A percentile compares a stretch with the other conserved stretches of the same genome.
Evolutionary conservation across 2,797 vertebrate species (phyloP).

Genomic region (Stomatorhinus walkeri): DNA sequence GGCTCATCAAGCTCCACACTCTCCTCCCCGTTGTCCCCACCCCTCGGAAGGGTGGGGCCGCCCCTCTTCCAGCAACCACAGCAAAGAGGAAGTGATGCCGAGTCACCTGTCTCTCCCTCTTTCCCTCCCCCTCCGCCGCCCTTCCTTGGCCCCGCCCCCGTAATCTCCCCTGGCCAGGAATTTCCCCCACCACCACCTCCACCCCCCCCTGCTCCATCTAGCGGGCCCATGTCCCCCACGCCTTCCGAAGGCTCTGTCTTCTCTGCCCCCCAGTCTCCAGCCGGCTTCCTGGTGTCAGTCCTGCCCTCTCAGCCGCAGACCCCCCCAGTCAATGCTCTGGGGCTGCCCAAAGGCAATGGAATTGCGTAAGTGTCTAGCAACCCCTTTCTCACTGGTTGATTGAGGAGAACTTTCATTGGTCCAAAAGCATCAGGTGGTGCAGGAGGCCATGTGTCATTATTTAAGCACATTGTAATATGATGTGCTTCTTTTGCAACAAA

Average conservation of each 20-base stretch:
- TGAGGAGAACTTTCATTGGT: background rate
- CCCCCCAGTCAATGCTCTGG: conserved; percentile 76
- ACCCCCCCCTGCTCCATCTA: conserved; percentile 54
- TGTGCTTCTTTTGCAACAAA: background rate
- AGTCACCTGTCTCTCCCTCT: conserved; percentile 79
- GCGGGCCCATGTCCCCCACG: conserved; percentile 59
- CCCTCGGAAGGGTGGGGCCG: conserved; percentile 63
- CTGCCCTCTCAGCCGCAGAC: conserved; percentile 69
- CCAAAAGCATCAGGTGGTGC: background rate
- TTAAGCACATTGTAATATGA: background rate
- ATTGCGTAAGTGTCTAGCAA: conserved; percentile 73
- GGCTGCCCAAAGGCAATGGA: conserved; percentile 85
- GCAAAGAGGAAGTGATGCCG: conserved; percentile 63
- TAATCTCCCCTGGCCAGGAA: conserved; percentile 45
- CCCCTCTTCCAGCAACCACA: conserved; percentile 63
- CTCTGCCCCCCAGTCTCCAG: conserved; percentile 70
- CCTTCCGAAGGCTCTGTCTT: conserved; percentile 44
- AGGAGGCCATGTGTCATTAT: background rate
- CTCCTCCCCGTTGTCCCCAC: conserved; percentile 81
- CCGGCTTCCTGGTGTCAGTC: conserved; percentile 86
- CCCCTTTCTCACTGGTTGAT: background rate
- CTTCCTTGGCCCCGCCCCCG: conserved; percentile 59
- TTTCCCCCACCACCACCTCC: conserved; percentile 69
- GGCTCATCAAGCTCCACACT: conserved; percentile 79
- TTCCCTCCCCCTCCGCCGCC: conserved; percentile 81